Percentiles rank a stretch among this genome's conserved stretches.
These are phyloP conservation scores for Crocuta crocuta DNA, from an alignment of 2,113 vertebrate genomes.

Conservation along the genomic window DNA sequence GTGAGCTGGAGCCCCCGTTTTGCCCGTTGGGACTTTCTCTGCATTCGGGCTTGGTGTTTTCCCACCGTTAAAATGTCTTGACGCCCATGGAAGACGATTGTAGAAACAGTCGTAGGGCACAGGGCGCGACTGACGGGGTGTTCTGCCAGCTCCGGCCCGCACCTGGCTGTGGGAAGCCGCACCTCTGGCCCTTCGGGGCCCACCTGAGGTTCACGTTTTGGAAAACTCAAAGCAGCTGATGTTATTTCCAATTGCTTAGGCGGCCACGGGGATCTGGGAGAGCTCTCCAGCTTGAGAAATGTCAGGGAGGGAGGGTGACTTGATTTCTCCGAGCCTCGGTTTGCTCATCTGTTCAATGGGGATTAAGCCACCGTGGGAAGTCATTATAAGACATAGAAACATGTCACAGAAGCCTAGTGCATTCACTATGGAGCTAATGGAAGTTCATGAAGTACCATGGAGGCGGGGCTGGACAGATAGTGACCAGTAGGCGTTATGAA, in stretches of 20 bases:
- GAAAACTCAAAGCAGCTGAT: not conserved
- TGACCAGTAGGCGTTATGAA: fast-evolving
- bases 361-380: not conserved
- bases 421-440: not conserved
- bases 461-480: fast-evolving
- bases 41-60: not conserved
- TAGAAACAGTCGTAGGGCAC: fast-evolving
- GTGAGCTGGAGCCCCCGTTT: not conserved
- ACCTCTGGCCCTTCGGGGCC: fast-evolving
- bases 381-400: not conserved
- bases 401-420: not conserved
- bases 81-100: fast-evolving
- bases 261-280: not conserved
- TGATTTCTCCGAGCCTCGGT: not conserved
- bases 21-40: not conserved
- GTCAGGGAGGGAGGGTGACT: not conserved
- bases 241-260: not conserved
- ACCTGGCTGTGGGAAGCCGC: fast-evolving
- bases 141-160: not conserved
- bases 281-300: not conserved
- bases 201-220: fast-evolving
- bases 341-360: not conserved
- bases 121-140: fast-evolving
- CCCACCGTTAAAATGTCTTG: not conserved
- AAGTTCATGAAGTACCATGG: fast-evolving